Base-by-base conservation (phyloP, 2,113 vertebrate species). In the Dunckerocampus dactyliophorus region DNA sequence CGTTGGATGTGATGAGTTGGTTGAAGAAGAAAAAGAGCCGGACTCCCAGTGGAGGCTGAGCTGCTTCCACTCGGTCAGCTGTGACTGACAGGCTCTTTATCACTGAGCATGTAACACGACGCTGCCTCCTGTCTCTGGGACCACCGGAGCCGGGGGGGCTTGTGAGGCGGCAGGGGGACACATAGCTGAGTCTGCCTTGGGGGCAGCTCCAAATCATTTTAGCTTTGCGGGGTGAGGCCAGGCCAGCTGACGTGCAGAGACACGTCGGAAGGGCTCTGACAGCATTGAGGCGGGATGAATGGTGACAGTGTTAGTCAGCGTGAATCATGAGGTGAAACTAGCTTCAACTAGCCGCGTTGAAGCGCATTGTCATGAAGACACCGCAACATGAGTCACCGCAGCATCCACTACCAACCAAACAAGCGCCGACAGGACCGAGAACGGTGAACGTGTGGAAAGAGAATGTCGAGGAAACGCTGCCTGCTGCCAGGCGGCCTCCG, bases 401-500 rank as follows among this genome's bases (percentile, higher is more conserved):
- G 24, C 28, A 19, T 11, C 22, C 21, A 7, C 21, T 1, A 31
- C 28, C 16, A 5, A 31, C 14, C 3, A 11, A 24, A 31, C 24
- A 2, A 14, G 22, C 11, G 6, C 22, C 49, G 16, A 53, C 24
- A 28, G 51, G 49, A 22, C 22, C 1, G 22, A 17, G 16, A 43
- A 43, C 13, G 39, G 13, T 43, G 13, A 43, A 43, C 13, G 39
- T 43, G 39, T 14, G 3, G 39, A 43, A 28, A 47, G 46, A 60
- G 69, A 19, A 21, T 43, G 13, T 43, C 39, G 39, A 43, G 39
- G 39, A 43, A 43, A 43, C 39, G 39, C 39, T 43, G 39, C 39
- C 39, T 34, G 69, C 72, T 73, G 71, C 70, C 67, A 75, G 71
- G 10, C 22, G 16, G 52, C 21, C 53, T 67, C 47, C 51, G 62